Percentiles rank a stretch among this genome's conserved stretches.
Evolutionary conservation across 2,888 invertebrate genomes (phyloP).

Genomic region (Pyralis farinalis): DNA sequence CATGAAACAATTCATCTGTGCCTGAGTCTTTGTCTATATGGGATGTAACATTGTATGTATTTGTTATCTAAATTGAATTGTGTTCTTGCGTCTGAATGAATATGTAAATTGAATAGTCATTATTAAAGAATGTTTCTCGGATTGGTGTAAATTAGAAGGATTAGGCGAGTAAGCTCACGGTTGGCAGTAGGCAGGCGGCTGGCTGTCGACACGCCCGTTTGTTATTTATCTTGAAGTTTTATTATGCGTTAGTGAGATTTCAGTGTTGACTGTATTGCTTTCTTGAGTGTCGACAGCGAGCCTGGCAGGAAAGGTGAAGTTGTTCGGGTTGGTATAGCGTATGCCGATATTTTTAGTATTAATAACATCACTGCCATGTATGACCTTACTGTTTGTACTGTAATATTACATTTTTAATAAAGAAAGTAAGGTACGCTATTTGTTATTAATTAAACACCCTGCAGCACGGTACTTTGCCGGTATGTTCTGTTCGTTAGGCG

Average conservation of each 20-base stretch:
- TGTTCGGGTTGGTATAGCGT: constrained; percentile 56
- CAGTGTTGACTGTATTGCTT: constrained; percentile 59
- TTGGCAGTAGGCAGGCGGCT: constrained; percentile 46
- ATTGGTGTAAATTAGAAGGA: constrained; percentile 52
- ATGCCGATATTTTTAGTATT: constrained; percentile 65
- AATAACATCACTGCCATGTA: constrained; percentile 78
- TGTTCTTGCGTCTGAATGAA: constrained; percentile 34
- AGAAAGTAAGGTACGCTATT: constrained; percentile 49
- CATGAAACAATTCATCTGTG: constrained; percentile 28
- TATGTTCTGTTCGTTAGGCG: no score
- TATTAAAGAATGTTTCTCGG: constrained; percentile 47
- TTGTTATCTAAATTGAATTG: constrained; percentile 27
- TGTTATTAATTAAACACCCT: constrained; percentile 8
- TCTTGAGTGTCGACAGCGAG: constrained; percentile 41
- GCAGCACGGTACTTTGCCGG: no score
- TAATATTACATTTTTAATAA: constrained; percentile 76
- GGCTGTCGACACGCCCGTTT: constrained; percentile 47
- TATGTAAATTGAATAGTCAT: constrained; percentile 46
- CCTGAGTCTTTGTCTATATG: constrained; percentile 32
- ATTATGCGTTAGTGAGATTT: constrained; percentile 61
- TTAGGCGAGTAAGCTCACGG: constrained; percentile 47
- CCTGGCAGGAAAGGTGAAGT: constrained; percentile 33
- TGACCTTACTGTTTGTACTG: constrained; percentile 79
- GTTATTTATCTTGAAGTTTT: constrained; percentile 62
- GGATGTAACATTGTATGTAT: constrained; percentile 43